Base-by-base conservation (phyloP, 2,113 vertebrate species). In the Scortum barcoo region DNA sequence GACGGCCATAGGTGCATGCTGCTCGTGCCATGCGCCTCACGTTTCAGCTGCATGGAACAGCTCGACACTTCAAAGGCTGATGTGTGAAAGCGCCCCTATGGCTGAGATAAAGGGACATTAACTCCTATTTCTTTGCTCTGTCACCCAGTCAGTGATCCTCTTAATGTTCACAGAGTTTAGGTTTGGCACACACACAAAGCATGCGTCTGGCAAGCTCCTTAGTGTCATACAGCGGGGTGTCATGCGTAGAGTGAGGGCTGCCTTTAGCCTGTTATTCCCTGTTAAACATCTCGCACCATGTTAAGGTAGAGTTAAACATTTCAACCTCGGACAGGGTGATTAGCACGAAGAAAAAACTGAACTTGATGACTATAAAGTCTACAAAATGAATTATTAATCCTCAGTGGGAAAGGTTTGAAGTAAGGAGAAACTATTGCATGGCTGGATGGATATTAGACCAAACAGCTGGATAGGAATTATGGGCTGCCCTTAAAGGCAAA, bases 81-180 rank as follows among this genome's bases (percentile, higher is more conserved):
- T 24, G 78, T 89, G 58, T 87, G 89, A 91, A 86, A 80, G 85
- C 74, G 28, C 87, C 88, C 91, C 86, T 88, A 89, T 92, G 82
- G 87, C 90, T 84, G 76, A 82, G 90, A 93, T 91, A 90, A 93
- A 93, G 86, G 79, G 87, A 93, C 91, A 91, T 92, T 92, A 91
- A 90, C 90, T 90, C 74, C n/a, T 72, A 74, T 90, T 88, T 83
- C 87, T 90, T 78, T 88, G 81, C 87, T 86, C 83, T 79, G 91
- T 89, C 92, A 91, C 90, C 90, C 76, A 76, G 80, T 88, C 91
- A 88, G 80, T 92, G 91, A 94, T 91, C 91, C 92, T 92, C 81
- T 87, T 93, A 91, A 92, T 91, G 91, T 88, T 88, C 81, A 77
- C 76, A 87, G 88, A 89, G 81, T 91, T 92, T 85, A 86, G 89